These are phyloP conservation scores for Linyphia triangularis DNA, from an alignment of 2,888 invertebrate genomes.

Conservation along the genomic window DNA sequence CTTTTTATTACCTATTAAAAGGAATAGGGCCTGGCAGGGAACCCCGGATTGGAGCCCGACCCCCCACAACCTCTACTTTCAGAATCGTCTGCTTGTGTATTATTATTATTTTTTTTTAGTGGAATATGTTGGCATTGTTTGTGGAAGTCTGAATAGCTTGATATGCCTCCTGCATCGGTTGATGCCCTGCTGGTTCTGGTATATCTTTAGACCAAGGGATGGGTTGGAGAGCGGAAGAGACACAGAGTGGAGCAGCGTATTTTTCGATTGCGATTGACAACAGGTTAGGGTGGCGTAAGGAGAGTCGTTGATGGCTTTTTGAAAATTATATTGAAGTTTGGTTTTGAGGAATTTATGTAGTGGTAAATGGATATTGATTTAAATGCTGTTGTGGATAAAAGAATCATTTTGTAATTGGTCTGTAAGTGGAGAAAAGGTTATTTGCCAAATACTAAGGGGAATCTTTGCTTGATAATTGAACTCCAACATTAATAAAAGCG, in stretches of 20 bases:
- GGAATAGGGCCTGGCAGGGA: slow-evolving; percentile 50
- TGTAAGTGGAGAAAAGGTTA: no score
- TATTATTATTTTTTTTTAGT: slow-evolving; percentile 25
- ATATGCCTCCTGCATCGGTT: slow-evolving; percentile 39
- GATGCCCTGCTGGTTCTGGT: not conserved
- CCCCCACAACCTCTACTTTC: slow-evolving; percentile 46
- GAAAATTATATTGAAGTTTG: not conserved
- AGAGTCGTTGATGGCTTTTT: no score
- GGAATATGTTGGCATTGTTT: slow-evolving; percentile 28
- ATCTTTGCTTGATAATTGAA: no score
- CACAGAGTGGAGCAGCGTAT: not conserved
- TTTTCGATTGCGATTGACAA: not conserved
- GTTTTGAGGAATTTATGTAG: not conserved
- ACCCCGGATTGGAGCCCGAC: slow-evolving; percentile 38
- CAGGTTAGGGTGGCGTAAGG: not conserved
- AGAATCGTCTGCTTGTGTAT: slow-evolving; percentile 8
- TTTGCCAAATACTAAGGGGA: no score
- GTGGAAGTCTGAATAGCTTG: not conserved
- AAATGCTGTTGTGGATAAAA: no score
- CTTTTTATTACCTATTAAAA: slow-evolving; percentile 74
- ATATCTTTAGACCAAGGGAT: not conserved
- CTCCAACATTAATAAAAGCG: no score
- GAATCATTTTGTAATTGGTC: no score
- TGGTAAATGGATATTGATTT: no score
- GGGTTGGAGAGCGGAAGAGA: not conserved